These are phyloP conservation scores for Halcyon smyrnensis DNA, from an alignment of 2,797 vertebrate genomes.

Conservation along the genomic window DNA sequence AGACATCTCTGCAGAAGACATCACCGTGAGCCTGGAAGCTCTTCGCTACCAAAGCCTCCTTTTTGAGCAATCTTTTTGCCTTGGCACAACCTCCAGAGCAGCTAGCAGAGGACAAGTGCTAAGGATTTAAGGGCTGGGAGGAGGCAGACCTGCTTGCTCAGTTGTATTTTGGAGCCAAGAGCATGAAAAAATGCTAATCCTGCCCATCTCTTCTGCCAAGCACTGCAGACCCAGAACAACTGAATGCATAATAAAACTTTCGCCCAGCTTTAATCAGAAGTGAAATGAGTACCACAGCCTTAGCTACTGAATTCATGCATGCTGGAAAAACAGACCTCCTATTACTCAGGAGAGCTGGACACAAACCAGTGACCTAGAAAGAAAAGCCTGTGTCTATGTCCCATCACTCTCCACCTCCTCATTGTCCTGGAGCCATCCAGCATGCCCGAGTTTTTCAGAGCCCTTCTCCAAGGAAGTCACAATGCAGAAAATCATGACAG, in stretches of 20 bases:
- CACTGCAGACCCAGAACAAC: neutral
- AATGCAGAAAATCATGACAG: neutral
- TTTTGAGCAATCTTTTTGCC: neutral
- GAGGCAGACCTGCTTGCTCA: constrained; percentile 13
- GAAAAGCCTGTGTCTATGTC: neutral
- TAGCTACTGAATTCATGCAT: constrained; percentile 19
- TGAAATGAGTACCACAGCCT: neutral
- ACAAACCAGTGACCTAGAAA: constrained; percentile 33
- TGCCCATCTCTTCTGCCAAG: constrained; percentile 25
- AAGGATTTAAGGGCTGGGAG: neutral
- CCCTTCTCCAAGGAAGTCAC: neutral
- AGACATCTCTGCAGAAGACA: neutral
- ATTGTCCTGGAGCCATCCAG: neutral
- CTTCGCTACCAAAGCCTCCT: neutral
- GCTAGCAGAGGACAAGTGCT: neutral
- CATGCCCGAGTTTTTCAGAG: neutral
- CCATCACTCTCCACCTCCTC: neutral
- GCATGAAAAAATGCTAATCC: constrained; percentile 29
- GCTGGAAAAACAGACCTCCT: neutral
- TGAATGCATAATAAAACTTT: constrained; percentile 41
- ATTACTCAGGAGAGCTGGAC: neutral
- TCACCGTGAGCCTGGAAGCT: neutral
- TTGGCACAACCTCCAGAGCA: neutral
- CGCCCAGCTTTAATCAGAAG: neutral
- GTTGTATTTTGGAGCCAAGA: neutral